Evolutionary conservation across 53 echinoderm and acorn worm genomes (phyloP).

Genomic region (Luidia sarsii): DNA sequence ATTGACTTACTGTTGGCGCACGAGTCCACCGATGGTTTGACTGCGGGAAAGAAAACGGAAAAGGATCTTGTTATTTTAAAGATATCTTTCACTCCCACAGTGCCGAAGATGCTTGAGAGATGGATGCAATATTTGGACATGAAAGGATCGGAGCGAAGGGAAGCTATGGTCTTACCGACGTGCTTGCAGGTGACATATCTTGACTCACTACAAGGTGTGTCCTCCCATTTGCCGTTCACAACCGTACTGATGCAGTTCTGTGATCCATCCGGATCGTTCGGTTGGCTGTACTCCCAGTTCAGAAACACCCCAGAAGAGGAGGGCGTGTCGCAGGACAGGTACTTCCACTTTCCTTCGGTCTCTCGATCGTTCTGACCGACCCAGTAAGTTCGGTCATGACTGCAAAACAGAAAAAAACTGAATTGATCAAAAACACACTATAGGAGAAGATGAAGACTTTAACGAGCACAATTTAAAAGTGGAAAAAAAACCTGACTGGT

Average conservation of each 20-base stretch:
- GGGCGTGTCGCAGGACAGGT: neutral
- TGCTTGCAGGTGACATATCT: constrained; percentile 22
- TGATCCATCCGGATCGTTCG: neutral
- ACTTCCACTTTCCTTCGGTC: constrained; percentile 20
- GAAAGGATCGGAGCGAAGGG: neutral
- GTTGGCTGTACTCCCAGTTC: neutral
- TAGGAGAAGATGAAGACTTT: neutral
- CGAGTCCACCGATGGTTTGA: neutral
- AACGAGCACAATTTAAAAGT: neutral
- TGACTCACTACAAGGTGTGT: neutral
- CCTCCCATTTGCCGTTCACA: neutral
- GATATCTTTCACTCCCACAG: neutral
- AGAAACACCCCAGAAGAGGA: constrained; percentile 23
- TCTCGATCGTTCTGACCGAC: constrained; percentile 48
- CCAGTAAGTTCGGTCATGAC: neutral
- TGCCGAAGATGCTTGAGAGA: neutral
- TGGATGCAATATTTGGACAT: neutral
- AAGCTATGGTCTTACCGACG: neutral
- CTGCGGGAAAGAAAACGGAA: neutral
- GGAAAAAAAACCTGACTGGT: too few relatives aligned
- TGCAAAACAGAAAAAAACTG: neutral
- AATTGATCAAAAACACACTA: neutral
- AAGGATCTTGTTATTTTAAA: neutral
- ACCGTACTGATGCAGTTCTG: constrained; percentile 42
- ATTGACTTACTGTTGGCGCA: neutral